These are phyloP conservation scores for Drosophila jambulina DNA, from an alignment of 1,140 invertebrate species.

Conservation along the genomic window DNA sequence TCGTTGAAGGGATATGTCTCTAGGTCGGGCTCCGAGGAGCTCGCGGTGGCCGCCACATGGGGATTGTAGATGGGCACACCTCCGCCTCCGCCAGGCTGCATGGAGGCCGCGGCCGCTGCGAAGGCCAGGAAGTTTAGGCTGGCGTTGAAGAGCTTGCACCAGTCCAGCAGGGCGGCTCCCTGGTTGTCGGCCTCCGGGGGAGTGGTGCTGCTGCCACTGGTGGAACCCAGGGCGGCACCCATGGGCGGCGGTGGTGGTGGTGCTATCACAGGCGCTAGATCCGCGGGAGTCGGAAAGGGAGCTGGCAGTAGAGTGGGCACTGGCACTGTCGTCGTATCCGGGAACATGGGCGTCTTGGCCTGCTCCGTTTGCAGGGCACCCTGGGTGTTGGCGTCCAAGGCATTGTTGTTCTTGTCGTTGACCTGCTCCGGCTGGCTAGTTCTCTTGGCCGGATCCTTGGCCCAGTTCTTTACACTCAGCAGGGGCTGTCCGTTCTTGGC, in stretches of 20 bases:
- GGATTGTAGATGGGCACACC: constrained; percentile 21
- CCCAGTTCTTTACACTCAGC: constrained; percentile 85
- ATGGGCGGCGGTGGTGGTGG: constrained; percentile 48
- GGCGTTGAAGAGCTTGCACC: constrained; percentile 90
- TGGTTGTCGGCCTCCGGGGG: constrained; percentile 74
- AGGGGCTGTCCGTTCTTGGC: constrained; percentile 57
- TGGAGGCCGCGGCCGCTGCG: constrained; percentile 69
- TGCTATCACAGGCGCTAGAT: constrained; percentile 40
- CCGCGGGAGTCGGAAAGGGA: constrained; percentile 40
- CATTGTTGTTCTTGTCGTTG: constrained; percentile 70
- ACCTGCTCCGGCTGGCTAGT: constrained; percentile 44
- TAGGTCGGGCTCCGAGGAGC: constrained; percentile 44
- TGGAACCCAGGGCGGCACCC: constrained; percentile 61
- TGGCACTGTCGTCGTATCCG: constrained; percentile 16
- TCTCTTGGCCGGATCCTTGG: constrained; percentile 83
- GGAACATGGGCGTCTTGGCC: constrained; percentile 11
- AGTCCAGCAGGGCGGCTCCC: constrained; percentile 87
- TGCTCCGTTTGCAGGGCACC: constrained; percentile 66
- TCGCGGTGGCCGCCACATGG: constrained; percentile 2
- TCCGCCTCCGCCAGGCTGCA: constrained; percentile 52
- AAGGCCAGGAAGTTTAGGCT: constrained; percentile 79
- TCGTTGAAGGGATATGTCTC: constrained; percentile 87
- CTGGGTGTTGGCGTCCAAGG: constrained; percentile 73
- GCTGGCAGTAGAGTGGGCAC: constrained; percentile 31
- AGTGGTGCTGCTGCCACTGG: constrained; percentile 8